Conservation (phyloP, 1,140 invertebrate genomes). For the Drosophila kurseongensis region DNA sequence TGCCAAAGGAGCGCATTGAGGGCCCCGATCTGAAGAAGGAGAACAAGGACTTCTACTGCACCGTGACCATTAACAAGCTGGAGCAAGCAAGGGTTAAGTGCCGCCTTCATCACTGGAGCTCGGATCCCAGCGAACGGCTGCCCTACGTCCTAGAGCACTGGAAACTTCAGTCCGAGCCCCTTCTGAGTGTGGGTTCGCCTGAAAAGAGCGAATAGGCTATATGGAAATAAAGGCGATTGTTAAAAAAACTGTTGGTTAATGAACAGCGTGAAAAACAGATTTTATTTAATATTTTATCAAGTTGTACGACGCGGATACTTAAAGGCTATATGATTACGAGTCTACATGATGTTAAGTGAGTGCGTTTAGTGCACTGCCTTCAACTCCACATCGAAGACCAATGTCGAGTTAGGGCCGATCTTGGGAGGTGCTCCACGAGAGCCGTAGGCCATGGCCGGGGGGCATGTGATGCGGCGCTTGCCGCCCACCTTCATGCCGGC, state of each 20-base stretch:
- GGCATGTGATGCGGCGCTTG: slow-evolving; percentile 93
- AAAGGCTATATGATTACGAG: slow-evolving; percentile 49
- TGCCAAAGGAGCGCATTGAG: slow-evolving; percentile 90
- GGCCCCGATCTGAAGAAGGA: slow-evolving; percentile 92
- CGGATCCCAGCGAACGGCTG: slow-evolving; percentile 86
- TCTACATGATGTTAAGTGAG: slow-evolving; percentile 41
- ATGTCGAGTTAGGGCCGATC: slow-evolving; percentile 93
- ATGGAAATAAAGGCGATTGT: slow-evolving; percentile 25
- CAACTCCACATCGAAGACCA: slow-evolving; percentile 95
- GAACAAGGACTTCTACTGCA: slow-evolving; percentile 92
- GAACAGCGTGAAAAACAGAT: slow-evolving; percentile 47
- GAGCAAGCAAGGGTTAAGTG: slow-evolving; percentile 90
- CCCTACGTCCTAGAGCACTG: slow-evolving; percentile 86
- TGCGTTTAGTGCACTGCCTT: slow-evolving; percentile 90
- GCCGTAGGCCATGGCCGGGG: slow-evolving; percentile 94
- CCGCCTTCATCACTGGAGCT: slow-evolving; percentile 89
- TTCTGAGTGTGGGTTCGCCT: slow-evolving; percentile 62
- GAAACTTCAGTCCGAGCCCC: slow-evolving; percentile 85
- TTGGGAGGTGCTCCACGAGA: slow-evolving; percentile 91
- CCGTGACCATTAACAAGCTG: slow-evolving; percentile 91
- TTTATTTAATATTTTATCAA: slow-evolving; percentile 42
- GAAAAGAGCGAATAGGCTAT: slow-evolving; percentile 12
- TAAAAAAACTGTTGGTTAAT: slow-evolving; percentile 45
- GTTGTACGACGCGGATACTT: slow-evolving; percentile 25
- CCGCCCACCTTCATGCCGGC: slow-evolving; percentile 96